These are phyloP conservation scores for Pachycephala philippinensis DNA, from an alignment of 2,113 vertebrate species.

Conservation along the genomic window DNA sequence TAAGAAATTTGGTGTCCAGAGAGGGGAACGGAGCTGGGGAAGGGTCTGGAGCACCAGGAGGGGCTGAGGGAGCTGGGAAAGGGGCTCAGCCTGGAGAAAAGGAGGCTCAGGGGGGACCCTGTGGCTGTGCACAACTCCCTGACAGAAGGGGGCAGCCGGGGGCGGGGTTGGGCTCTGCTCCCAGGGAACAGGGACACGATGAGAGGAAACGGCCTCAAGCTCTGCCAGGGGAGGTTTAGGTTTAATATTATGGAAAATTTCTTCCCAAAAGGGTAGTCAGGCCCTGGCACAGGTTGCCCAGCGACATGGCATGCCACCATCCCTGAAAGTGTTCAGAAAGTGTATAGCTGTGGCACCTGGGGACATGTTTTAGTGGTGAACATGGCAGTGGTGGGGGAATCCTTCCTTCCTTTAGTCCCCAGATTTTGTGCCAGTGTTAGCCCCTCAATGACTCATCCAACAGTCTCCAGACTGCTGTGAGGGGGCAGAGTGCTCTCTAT, in stretches of 20 bases:
- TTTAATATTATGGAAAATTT: background rate
- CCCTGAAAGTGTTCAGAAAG: background rate
- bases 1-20: background rate
- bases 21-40: background rate
- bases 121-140: background rate
- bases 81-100: background rate
- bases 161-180: rapidly evolving
- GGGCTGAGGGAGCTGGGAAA: background rate
- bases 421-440: background rate
- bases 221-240: background rate
- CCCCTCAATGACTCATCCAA: background rate
- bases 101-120: background rate
- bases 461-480: background rate
- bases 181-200: background rate
- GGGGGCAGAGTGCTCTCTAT: background rate
- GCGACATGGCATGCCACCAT: background rate
- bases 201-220: background rate
- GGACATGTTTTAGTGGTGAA: background rate
- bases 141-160: rapidly evolving
- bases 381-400: background rate
- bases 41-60: background rate
- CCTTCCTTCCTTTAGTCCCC: background rate
- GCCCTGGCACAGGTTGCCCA: background rate
- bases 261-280: background rate
- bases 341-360: background rate